Conservation (phyloP, 30 jellyfish, hydroid and myxozoan genomes). For the Catostylus mosaicus region DNA sequence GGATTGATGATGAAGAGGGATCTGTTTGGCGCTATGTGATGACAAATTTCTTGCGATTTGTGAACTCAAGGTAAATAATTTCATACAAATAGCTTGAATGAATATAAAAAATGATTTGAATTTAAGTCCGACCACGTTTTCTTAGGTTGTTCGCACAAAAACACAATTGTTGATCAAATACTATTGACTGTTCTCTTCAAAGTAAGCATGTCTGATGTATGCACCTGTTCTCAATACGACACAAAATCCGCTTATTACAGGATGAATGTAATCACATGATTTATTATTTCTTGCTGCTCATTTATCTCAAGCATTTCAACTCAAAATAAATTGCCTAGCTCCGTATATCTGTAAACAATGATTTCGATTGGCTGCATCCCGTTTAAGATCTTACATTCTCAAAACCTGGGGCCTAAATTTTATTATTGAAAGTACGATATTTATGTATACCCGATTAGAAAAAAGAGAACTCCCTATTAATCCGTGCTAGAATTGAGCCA, state of each 20-base stretch:
- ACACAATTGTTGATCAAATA: constrained; percentile 56
- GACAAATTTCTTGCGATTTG: constrained; percentile 35
- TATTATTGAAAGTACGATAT: too few species aligned
- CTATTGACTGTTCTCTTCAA: constrained; percentile 7
- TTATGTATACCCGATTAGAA: too few species aligned
- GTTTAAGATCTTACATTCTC: too few species aligned
- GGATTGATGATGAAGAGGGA: constrained; percentile 26
- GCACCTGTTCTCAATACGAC: constrained; percentile 49
- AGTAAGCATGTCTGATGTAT: constrained; percentile 28
- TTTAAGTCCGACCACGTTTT: constrained; percentile 63
- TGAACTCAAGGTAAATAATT: constrained; percentile 47
- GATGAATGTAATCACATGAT: neutral
- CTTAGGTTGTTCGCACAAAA: constrained; percentile 54
- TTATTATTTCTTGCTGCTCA: constrained; percentile 6
- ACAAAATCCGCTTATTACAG: neutral
- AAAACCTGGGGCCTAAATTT: too few species aligned
- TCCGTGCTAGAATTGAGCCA: too few species aligned
- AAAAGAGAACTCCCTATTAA: too few species aligned
- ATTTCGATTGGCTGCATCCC: too few species aligned
- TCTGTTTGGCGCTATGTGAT: constrained; percentile 27
- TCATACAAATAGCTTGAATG: constrained; percentile 36
- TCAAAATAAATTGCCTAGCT: too few species aligned
- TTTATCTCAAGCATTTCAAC: neutral
- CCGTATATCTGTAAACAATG: too few species aligned
- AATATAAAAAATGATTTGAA: constrained; percentile 34